Conservation (phyloP, 2,888 invertebrate genomes). For the Drosophila melanosoma region DNA sequence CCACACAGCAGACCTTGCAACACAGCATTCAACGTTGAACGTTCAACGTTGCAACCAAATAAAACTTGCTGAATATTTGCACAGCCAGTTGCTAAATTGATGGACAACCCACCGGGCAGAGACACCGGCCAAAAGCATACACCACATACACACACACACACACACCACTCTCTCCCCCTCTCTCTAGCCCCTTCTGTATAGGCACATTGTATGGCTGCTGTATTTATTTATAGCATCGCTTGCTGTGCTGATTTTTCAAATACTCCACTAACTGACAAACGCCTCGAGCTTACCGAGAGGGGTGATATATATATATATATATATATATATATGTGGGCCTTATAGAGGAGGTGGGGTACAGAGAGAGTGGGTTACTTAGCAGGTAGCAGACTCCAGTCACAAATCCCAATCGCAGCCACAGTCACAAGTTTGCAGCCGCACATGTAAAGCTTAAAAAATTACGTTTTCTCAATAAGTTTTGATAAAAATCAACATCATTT, state of each 20-base stretch:
- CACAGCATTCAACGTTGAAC: conserved; percentile 26
- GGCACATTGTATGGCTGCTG: conserved; percentile 58
- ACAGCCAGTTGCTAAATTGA: conserved; percentile 76
- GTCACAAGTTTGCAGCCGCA: conserved; percentile 13
- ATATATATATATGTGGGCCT: neutral
- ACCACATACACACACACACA: conserved; percentile 1
- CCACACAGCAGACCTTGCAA: conserved; percentile 44
- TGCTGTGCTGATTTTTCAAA: conserved; percentile 77
- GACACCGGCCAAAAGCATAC: conserved; percentile 31
- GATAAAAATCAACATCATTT: conserved; percentile 82
- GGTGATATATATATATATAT: neutral
- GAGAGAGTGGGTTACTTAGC: neutral
- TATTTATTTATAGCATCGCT: conserved; percentile 70
- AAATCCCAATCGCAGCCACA: conserved; percentile 20
- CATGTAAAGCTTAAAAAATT: conserved; percentile 77
- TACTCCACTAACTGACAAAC: conserved; percentile 64
- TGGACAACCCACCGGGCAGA: conserved; percentile 70
- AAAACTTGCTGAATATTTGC: conserved; percentile 76
- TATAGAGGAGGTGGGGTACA: neutral
- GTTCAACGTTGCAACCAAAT: conserved; percentile 61
- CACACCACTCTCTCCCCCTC: neutral
- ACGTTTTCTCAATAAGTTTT: conserved; percentile 81
- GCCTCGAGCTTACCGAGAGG: conserved; percentile 27
- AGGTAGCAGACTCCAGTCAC: conserved; percentile 20
- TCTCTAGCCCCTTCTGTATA: neutral